These are phyloP conservation scores for Caenorhabditis briggsae DNA, from an alignment of 1,140 invertebrate species.

Conservation along the genomic window DNA sequence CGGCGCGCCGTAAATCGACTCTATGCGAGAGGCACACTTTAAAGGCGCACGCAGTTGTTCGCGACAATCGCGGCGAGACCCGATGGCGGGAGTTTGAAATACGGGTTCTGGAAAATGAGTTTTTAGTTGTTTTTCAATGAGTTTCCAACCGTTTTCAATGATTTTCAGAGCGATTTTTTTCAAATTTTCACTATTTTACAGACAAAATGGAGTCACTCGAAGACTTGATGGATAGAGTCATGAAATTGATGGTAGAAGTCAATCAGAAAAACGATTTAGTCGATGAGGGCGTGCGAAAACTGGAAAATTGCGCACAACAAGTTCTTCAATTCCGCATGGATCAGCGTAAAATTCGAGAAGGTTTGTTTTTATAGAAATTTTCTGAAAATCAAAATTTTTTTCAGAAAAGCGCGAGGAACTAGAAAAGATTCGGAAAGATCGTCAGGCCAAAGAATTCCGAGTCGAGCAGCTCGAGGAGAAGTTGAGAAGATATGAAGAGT, in stretches of 20 bases:
- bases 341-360: background rate
- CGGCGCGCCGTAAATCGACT: slow-evolving; percentile 49
- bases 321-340: background rate
- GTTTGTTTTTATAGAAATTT: background rate
- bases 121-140: too few relatives aligned
- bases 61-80: background rate
- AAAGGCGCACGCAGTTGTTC: background rate
- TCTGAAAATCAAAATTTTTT: too few relatives aligned
- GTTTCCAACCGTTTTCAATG: background rate
- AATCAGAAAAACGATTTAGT: slow-evolving; percentile 17
- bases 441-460: too few relatives aligned
- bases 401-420: too few relatives aligned
- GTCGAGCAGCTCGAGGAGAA: too few relatives aligned
- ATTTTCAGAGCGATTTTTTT: background rate
- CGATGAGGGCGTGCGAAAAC: background rate
- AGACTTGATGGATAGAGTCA: slow-evolving; percentile 8
- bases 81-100: slow-evolving; percentile 13
- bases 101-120: background rate
- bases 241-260: background rate
- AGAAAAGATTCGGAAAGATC: too few relatives aligned
- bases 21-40: background rate
- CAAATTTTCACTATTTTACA: background rate
- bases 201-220: slow-evolving; percentile 16
- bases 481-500: too few relatives aligned
- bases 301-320: background rate